phyloP scores from a whole-genome alignment of 1,140 invertebrate genomes.

The Heliothis subflexa region DNA sequence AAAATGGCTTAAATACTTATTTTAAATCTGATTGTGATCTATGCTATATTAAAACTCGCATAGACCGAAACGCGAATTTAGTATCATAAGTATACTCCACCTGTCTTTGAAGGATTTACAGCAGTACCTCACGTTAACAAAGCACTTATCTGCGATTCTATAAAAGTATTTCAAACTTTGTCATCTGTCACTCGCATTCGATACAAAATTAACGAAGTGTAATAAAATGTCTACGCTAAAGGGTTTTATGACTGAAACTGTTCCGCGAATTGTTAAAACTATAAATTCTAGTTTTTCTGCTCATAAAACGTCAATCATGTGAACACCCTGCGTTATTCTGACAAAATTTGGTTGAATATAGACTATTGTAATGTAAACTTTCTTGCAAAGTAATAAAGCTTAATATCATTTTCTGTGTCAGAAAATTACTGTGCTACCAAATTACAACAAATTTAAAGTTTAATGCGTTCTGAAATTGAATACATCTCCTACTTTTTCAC shows the following conservation, averaged over 20 bases:
- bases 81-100: too few relatives aligned
- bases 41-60: too few relatives aligned
- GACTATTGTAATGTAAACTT: slow-evolving; percentile 22
- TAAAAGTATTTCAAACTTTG: slow-evolving; percentile 40
- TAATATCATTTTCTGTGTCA: slow-evolving; percentile 2
- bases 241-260: slow-evolving; percentile 61
- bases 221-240: slow-evolving; percentile 58
- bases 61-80: not conserved
- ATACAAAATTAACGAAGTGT: slow-evolving; percentile 54
- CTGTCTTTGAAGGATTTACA: slow-evolving; percentile 19
- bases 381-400: slow-evolving; percentile 46
- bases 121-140: slow-evolving; percentile 10
- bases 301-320: slow-evolving; percentile 76
- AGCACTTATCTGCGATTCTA: not conserved
- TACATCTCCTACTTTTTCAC: not conserved
- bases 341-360: slow-evolving; percentile 31
- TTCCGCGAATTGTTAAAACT: slow-evolving; percentile 73
- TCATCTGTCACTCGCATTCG: slow-evolving; percentile 52
- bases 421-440: not conserved
- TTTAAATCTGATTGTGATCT: too few relatives aligned
- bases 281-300: slow-evolving; percentile 73
- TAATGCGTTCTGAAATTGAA: not conserved
- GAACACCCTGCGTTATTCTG: slow-evolving; percentile 55
- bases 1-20: too few relatives aligned
- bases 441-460: not conserved